A percentile compares a stretch with the other conserved stretches of the same genome.
Conservation (phyloP, 2,888 invertebrate genomes). For the Leptinotarsa tumamoca region DNA sequence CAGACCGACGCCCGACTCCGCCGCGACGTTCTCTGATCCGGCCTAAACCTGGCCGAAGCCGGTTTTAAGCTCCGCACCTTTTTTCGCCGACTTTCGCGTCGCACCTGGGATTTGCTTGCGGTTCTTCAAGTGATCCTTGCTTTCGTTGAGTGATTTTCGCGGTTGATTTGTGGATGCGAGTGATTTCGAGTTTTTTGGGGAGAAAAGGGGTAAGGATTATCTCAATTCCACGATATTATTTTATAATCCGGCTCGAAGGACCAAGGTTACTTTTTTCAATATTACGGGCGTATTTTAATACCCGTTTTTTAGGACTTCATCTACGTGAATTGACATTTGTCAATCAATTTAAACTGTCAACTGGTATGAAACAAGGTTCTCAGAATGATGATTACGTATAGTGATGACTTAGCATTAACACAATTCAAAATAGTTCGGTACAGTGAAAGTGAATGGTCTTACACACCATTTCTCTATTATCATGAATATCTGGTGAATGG, state of each 20-base stretch:
- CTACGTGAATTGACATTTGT: background rate
- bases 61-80: slow-evolving; percentile 67
- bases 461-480: no score
- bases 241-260: no score
- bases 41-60: slow-evolving; percentile 66
- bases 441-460: no score
- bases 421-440: no score
- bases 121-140: slow-evolving; percentile 61
- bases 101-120: slow-evolving; percentile 65
- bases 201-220: background rate
- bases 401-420: no score
- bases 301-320: background rate
- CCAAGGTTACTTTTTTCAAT: background rate
- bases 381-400: no score
- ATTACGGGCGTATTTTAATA: background rate
- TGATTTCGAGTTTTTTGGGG: slow-evolving; percentile 8
- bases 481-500: no score
- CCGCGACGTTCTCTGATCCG: slow-evolving; percentile 69
- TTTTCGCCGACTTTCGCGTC: slow-evolving; percentile 66
- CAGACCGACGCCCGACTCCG: slow-evolving; percentile 63
- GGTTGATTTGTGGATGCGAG: slow-evolving; percentile 62
- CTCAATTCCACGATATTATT: no score
- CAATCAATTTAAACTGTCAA: background rate
- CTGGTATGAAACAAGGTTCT: no score
- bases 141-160: slow-evolving; percentile 44